Percentiles rank a stretch among this genome's conserved stretches.
Evolutionary conservation across 2,797 vertebrate species (phyloP).

Genomic region (Loriculus beryllinus): DNA sequence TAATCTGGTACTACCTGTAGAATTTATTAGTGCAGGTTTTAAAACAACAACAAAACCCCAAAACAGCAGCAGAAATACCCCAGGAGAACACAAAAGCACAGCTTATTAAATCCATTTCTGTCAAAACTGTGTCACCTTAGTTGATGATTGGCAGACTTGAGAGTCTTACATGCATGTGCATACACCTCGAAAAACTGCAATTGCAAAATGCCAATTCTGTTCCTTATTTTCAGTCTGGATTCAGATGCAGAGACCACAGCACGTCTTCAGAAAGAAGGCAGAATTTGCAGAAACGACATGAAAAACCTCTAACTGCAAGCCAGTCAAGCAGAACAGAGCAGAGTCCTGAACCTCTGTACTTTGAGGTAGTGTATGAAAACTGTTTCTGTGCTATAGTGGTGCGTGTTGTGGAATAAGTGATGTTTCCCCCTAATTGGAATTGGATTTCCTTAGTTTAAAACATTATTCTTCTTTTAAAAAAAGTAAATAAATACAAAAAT

Average conservation of each 20-base stretch:
- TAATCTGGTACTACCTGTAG: background rate
- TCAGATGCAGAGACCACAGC: slow-evolving; percentile 79
- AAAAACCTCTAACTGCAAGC: slow-evolving; percentile 66
- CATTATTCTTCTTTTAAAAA: rapidly evolving
- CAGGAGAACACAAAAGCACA: background rate
- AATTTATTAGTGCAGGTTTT: background rate
- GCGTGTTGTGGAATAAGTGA: background rate
- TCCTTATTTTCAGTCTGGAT: slow-evolving; percentile 74
- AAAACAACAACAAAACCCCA: background rate
- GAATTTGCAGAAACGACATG: slow-evolving; percentile 77
- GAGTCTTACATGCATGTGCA: rapidly evolving
- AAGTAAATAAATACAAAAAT: background rate
- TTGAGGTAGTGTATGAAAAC: slow-evolving; percentile 82
- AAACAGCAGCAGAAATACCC: background rate
- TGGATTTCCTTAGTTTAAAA: background rate
- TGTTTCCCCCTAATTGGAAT: background rate
- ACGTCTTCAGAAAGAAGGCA: slow-evolving; percentile 83
- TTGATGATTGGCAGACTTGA: background rate
- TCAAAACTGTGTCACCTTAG: background rate
- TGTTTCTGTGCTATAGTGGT: background rate
- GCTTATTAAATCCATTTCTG: background rate
- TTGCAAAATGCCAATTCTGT: background rate
- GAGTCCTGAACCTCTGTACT: slow-evolving; percentile 88
- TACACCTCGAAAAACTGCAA: background rate
- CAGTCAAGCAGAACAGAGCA: slow-evolving; percentile 76